Evolutionary conservation across 2,113 vertebrate species (phyloP), one percentile per base, ranked within the genome.

Genomic region (Telmatochromis sp.): DNA sequence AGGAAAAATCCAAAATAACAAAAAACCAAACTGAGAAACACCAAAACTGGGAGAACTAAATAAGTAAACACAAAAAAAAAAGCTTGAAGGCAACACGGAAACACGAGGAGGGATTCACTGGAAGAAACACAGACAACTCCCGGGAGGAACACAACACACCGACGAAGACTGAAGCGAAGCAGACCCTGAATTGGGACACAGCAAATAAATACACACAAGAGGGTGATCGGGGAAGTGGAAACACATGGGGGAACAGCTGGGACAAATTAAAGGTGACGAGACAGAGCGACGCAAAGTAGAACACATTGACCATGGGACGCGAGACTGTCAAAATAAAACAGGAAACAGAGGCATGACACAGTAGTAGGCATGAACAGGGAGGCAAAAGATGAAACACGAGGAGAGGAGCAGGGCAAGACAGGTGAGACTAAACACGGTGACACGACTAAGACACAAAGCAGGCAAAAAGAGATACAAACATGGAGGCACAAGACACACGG

Each of bases 1-100:
- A 60, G 28, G 57, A 60, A 19, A 19, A 63, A 63, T 63, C 15
- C 28, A 63, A 19, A 63, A 33, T 33, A 1, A 33, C 28, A 63
- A 63, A 60, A 33, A 19, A 63, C 0, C 5, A 33, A 60, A 60
- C 3, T 0, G 57, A 4, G 5, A 63, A 63, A 63, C 28, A 63
- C 58, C 3, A 2, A 33, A 63, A 63, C 57, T 10, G 0, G 0
- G 28, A 60, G 1, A 60, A 2, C 57, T 33, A 60, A 60, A 6
- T 10, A 60, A 60, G 57, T 15, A 58, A 58, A 31, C 57, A 58
- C 23, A 58, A 0, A 14, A 14, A 45, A 23, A 58, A 1, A 15
- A 31, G 2, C 26, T 58, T 9, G 57, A 9, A 58, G 14, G 26
- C 26, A 58, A 58, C 26, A 15, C 1, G 14, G 26, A 58, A 58